Evolutionary conservation across 2,797 vertebrate species (phyloP), one percentile per base, ranked within the genome.

Genomic region (Pipistrellus pipistrellus): DNA sequence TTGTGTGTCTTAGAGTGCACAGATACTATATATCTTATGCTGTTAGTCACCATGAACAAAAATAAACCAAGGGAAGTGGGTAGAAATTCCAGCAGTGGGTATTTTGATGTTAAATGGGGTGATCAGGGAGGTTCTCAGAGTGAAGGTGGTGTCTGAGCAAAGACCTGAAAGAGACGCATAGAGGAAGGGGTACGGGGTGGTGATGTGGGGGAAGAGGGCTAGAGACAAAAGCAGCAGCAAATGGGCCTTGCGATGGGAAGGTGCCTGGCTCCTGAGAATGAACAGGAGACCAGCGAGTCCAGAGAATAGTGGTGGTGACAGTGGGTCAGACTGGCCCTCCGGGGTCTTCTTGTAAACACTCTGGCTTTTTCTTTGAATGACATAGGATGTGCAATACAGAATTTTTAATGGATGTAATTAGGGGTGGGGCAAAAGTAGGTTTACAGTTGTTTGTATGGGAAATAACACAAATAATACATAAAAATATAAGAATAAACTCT

Each of bases 131-230:
- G 20, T 14, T 55, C 59, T 57, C 32, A 6, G n/a, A 10, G 32
- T 41, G 51, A 51, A 41, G 15, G 53, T 7, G 8, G 14, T 2
- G 3, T 3, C 64, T 44, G 30, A n/a, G 68, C 57, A 20, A 69
- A 35, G 15, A 6, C 21, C 62, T 25, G 59, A 14, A 73, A 30
- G 23, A 32, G 23, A 59, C 0, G 1, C 25, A 17, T 8, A 48
- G 14, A 27, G 0, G 2, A 30, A 1, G 8, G 8, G 4, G 3
- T 2, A 3, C 0, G 15, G 1, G 20, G 38, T 12, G 30, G 30
- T 7, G 38, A n/a, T 3, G 23, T 13, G 15, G 6, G 13, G 41
- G 18, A 2, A 66, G 13, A 21, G 17, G 30, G 38, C 15, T 57
- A 11, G 0, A 12, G 72, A 25, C 15, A 53, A 11, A 85, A 20